These are phyloP conservation scores for Lophotis ruficrista DNA, from an alignment of 2,113 vertebrate genomes.

Conservation along the genomic window DNA sequence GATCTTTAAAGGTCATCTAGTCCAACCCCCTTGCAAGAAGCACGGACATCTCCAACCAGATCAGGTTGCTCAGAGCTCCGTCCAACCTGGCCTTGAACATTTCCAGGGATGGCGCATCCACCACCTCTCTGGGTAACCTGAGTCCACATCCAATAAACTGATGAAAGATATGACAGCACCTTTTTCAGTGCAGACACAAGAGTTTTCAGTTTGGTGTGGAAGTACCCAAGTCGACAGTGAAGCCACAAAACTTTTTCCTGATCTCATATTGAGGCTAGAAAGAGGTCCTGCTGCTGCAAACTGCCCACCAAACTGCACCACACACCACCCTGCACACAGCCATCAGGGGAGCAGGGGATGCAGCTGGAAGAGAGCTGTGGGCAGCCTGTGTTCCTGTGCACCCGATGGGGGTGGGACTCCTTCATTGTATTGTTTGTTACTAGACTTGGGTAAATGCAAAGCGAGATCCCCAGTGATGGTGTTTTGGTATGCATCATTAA, in stretches of 20 bases:
- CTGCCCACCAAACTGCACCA: accelerated
- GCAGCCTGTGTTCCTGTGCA: not conserved
- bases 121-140: too few species aligned
- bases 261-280: not conserved
- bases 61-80: too few species aligned
- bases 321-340: accelerated
- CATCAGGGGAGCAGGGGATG: accelerated
- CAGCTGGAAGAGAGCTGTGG: not conserved
- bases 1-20: too few species aligned
- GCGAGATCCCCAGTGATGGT: not conserved
- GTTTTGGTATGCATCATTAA: not conserved
- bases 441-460: not conserved
- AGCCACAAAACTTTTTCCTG: not conserved
- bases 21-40: too few species aligned
- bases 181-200: not conserved
- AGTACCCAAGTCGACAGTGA: not conserved
- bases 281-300: not conserved
- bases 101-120: too few species aligned
- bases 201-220: not conserved
- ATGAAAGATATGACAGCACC: not conserved
- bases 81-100: too few species aligned
- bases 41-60: too few species aligned
- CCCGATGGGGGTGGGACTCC: not conserved
- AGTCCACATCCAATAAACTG: not conserved
- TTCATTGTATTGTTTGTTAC: not conserved